phyloP scores from a whole-genome alignment of 2,888 invertebrate species.

The Apamea monoglypha region DNA sequence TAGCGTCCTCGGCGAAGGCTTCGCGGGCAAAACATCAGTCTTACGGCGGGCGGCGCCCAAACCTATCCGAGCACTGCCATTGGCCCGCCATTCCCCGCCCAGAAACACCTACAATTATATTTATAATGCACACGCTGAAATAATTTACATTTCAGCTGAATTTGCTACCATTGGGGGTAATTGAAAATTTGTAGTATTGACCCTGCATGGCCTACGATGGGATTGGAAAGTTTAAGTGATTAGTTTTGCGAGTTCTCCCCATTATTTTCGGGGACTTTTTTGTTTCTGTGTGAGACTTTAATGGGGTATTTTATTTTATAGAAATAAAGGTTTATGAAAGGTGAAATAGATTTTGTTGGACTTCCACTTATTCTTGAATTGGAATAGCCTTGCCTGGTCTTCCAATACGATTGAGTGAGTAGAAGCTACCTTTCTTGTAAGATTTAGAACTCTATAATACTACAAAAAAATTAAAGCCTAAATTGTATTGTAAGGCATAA shows the following conservation, averaged over 20 bases:
- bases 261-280: constrained; percentile 56
- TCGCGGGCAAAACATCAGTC: constrained; percentile 88
- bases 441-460: not conserved
- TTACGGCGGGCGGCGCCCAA: constrained; percentile 85
- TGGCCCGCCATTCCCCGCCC: constrained; percentile 84
- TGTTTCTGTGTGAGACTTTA: constrained; percentile 24
- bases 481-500: not conserved
- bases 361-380: not conserved
- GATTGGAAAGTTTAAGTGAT: constrained; percentile 80
- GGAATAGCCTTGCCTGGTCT: not conserved
- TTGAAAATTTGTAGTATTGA: constrained; percentile 91
- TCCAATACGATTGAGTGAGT: constrained; percentile 7
- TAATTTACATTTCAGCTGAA: constrained; percentile 90
- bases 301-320: constrained; percentile 32
- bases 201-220: constrained; percentile 82
- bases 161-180: constrained; percentile 89
- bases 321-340: constrained; percentile 11
- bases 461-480: not conserved
- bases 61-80: constrained; percentile 76
- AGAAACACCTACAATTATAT: constrained; percentile 89
- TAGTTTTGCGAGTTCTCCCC: constrained; percentile 74
- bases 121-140: constrained; percentile 89
- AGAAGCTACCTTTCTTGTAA: not conserved
- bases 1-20: constrained; percentile 84
- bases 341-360: constrained; percentile 4